Conservation (phyloP, 1,140 invertebrate species). For the Camponotus vicinus region DNA sequence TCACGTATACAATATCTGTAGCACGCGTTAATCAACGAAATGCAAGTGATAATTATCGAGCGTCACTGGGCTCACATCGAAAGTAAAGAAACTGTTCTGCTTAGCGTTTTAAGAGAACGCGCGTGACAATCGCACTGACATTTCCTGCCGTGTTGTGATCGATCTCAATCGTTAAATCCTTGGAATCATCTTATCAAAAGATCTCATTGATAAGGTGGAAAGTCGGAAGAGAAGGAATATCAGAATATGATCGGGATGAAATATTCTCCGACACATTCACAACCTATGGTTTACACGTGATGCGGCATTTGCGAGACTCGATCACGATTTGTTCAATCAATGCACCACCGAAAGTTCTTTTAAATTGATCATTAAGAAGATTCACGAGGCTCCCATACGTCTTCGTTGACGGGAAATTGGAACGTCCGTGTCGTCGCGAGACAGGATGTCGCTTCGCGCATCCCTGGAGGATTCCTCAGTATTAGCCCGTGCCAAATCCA, state of each 20-base stretch:
- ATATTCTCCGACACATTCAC: background rate
- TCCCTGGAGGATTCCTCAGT: conserved; percentile 50
- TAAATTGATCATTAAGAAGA: conserved; percentile 16
- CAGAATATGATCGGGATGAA: background rate
- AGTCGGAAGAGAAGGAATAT: background rate
- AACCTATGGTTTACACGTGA: background rate
- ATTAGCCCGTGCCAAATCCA: conserved; percentile 72
- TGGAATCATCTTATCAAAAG: background rate
- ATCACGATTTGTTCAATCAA: background rate
- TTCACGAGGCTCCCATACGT: conserved; percentile 16
- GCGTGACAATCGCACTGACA: conserved; percentile 8
- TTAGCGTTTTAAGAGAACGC: conserved; percentile 34
- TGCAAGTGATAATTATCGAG: conserved; percentile 40
- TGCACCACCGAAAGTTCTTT: background rate
- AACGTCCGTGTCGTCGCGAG: conserved; percentile 1
- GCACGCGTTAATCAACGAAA: conserved; percentile 49
- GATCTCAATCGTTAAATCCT: background rate
- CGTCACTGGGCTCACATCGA: background rate
- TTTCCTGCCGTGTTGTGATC: conserved; percentile 45
- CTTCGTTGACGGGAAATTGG: conserved; percentile 23
- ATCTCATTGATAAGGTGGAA: background rate
- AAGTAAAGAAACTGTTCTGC: conserved; percentile 10
- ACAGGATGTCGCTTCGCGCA: conserved; percentile 28
- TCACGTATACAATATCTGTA: background rate
- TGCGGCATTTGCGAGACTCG: conserved; percentile 11